These are phyloP conservation scores for Lapara coniferarum DNA, from an alignment of 2,888 invertebrate genomes.

Conservation along the genomic window DNA sequence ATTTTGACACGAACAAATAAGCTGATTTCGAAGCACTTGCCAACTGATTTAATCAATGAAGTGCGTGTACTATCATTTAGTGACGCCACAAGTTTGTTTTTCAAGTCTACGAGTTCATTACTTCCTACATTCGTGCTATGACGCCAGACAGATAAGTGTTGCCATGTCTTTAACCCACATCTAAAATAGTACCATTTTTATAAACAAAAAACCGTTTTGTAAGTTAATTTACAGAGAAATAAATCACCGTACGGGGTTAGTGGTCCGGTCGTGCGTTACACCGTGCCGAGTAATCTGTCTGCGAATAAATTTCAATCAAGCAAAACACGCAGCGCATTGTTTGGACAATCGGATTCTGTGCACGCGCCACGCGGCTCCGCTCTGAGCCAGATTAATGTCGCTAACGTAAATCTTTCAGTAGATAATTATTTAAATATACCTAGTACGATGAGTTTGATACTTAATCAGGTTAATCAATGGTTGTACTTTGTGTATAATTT, in stretches of 20 bases:
- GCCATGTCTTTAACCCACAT: background rate
- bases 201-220: slow-evolving; percentile 18
- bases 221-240: slow-evolving; percentile 41
- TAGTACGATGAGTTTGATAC: slow-evolving; percentile 6
- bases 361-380: slow-evolving; percentile 42
- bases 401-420: slow-evolving; percentile 45
- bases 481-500: too few species aligned
- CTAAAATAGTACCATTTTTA: background rate
- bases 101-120: background rate
- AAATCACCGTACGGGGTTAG: slow-evolving; percentile 42
- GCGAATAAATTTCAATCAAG: slow-evolving; percentile 67
- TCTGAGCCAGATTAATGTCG: slow-evolving; percentile 49
- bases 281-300: slow-evolving; percentile 40
- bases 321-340: slow-evolving; percentile 52
- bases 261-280: slow-evolving; percentile 20
- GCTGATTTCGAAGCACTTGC: too few species aligned
- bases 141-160: background rate
- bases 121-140: background rate
- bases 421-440: slow-evolving; percentile 38
- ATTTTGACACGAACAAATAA: too few species aligned
- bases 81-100: too few species aligned
- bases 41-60: background rate
- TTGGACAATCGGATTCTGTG: slow-evolving; percentile 51
- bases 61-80: background rate
- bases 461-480: background rate